Base-by-base conservation (phyloP, 1,140 invertebrate genomes). In the Apis cerana region DNA sequence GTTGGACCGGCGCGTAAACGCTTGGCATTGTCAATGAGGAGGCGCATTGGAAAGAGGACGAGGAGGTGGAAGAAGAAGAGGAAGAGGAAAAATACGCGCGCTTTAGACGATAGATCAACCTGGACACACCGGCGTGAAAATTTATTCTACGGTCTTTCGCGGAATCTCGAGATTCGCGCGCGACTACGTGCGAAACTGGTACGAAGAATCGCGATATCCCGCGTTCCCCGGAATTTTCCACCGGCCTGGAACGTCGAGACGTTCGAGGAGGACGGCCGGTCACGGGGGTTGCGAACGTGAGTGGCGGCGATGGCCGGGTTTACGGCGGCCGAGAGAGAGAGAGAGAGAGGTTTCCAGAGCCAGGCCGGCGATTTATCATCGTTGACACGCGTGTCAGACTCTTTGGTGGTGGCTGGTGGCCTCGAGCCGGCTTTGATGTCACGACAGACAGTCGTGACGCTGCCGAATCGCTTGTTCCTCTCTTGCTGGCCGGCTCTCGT, bases 1-100 rank as follows among this genome's bases (percentile, higher is more conserved):
- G 56, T 67, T 43, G 56, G 54, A 75, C 76, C 58, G 65, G 23
- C 68, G n/a, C 64, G 48, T 84, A 77, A 84, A 87, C 48, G 76
- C 68, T 54, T 10, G 69, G 69, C 4, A 61, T 86, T 79, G 82
- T 71, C 61, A 70, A 78, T 64, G 13, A 27, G 27, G 33, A 21
- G 56, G 19, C 58, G 21, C 15, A 27, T 27, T 43, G 33, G 43
- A 62, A 52, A 79, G 9, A 75, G 83, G 85, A 69, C 17, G 27
- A 43, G 27, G 9, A 75, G 83, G 85, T 64, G n/a, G 27, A 43
- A 4, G 2, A 33, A 2, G 33, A 33, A 4, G 2, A 33, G 33
- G 33, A 33, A 48, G 13, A 27, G 50, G 74, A 48, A 76, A 76
- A 81, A 67, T 21, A 21, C 21, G 19, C 12, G 17, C n/a, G 33